Conservation (phyloP, 2,113 vertebrate genomes). For the Porphyrio hochstetteri region DNA sequence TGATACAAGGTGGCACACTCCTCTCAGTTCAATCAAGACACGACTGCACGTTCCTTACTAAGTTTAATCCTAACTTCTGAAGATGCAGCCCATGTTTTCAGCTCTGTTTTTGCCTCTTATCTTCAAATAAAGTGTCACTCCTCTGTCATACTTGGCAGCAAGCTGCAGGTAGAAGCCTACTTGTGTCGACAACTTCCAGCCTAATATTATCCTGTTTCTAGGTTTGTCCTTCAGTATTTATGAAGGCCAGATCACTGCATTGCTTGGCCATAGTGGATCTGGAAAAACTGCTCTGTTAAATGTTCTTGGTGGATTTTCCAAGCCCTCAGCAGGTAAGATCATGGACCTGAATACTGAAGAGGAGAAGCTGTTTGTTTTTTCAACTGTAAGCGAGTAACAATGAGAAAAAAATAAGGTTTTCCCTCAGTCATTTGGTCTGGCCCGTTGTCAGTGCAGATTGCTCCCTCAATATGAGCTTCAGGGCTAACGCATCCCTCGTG, state of each 20-base stretch:
- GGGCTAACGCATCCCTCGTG: not conserved
- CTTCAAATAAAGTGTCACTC: not conserved
- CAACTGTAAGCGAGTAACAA: not conserved
- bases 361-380: not conserved
- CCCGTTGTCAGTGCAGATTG: not conserved
- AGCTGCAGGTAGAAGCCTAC: not conserved
- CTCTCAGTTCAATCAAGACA: not conserved
- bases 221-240: constrained; percentile 86
- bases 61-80: not conserved
- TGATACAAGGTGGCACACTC: not conserved
- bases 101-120: not conserved
- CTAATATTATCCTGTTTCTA: not conserved
- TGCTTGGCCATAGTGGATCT: constrained; percentile 87
- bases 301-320: constrained; percentile 86
- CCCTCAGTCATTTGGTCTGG: not conserved
- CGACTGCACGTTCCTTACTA: not conserved
- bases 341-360: not conserved
- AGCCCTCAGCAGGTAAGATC: constrained; percentile 77
- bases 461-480: not conserved
- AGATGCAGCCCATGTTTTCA: not conserved
- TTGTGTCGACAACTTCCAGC: not conserved
- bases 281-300: constrained; percentile 88
- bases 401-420: not conserved
- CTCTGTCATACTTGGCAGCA: not conserved
- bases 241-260: constrained; percentile 88